These are phyloP conservation scores for Malurus melanocephalus DNA, from an alignment of 2,113 vertebrate species.

Conservation along the genomic window DNA sequence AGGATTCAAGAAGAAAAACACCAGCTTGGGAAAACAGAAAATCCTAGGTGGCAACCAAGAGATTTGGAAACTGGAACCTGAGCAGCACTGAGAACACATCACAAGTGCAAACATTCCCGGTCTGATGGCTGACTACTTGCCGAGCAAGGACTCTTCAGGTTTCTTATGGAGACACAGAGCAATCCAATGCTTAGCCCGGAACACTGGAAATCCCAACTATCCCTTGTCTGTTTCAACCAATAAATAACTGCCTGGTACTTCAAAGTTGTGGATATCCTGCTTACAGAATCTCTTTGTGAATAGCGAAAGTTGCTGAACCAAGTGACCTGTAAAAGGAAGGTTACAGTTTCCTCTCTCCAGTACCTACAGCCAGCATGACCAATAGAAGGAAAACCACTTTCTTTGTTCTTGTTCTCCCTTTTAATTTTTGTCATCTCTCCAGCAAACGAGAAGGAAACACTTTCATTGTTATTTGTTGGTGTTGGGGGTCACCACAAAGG, in stretches of 20 bases:
- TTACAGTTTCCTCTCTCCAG: not conserved
- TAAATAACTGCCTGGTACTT: not conserved
- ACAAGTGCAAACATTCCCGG: not conserved
- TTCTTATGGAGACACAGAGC: rapidly evolving
- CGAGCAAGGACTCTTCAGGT: not conserved
- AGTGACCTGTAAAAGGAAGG: not conserved
- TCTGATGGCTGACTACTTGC: not conserved
- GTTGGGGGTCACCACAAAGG: not conserved
- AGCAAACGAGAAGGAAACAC: not conserved
- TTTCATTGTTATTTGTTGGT: not conserved
- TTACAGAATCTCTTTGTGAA: conserved; percentile 5
- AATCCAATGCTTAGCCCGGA: not conserved
- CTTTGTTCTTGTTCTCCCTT: not conserved
- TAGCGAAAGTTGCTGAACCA: not conserved
- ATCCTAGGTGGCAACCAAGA: not conserved
- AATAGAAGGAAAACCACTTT: not conserved
- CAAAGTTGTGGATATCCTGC: not conserved
- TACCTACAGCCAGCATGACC: not conserved
- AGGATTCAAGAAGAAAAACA: not conserved
- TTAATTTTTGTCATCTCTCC: not conserved
- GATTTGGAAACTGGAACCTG: not conserved
- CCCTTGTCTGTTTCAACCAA: not conserved
- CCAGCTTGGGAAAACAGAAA: not conserved
- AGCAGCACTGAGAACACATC: not conserved
- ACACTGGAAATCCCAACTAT: not conserved